These are phyloP conservation scores for Lucilia cuprina DNA, from an alignment of 1,140 invertebrate genomes.

Conservation along the genomic window DNA sequence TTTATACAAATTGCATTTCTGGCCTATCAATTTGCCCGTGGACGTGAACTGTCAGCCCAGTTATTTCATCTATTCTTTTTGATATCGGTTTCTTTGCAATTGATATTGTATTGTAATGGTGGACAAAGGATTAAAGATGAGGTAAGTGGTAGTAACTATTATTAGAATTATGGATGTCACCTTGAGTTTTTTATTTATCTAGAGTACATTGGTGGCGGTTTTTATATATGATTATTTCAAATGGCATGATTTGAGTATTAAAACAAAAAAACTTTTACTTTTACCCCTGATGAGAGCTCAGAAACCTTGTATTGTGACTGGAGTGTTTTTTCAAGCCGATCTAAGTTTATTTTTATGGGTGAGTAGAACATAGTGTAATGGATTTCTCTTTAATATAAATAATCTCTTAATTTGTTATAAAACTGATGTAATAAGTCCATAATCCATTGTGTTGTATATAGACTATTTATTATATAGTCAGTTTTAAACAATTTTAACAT, in stretches of 20 bases:
- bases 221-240: not conserved
- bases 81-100: not conserved
- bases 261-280: not conserved
- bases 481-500: no score
- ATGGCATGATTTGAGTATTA: not conserved
- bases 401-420: no score
- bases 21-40: not conserved
- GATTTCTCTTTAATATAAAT: no score
- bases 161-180: not conserved
- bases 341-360: conserved; percentile 8
- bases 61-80: not conserved
- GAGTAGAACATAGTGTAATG: no score
- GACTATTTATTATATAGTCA: no score
- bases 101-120: conserved; percentile 10
- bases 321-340: not conserved
- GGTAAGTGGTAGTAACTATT: not conserved
- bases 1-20: conserved; percentile 1
- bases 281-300: not conserved
- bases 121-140: conserved; percentile 7
- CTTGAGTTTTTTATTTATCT: no score
- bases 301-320: not conserved
- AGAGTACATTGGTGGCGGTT: not conserved
- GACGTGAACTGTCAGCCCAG: not conserved
- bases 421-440: no score
- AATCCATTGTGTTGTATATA: no score